phyloP scores from a whole-genome alignment of 1,140 invertebrate genomes.

The Scaptomyza graminum region DNA sequence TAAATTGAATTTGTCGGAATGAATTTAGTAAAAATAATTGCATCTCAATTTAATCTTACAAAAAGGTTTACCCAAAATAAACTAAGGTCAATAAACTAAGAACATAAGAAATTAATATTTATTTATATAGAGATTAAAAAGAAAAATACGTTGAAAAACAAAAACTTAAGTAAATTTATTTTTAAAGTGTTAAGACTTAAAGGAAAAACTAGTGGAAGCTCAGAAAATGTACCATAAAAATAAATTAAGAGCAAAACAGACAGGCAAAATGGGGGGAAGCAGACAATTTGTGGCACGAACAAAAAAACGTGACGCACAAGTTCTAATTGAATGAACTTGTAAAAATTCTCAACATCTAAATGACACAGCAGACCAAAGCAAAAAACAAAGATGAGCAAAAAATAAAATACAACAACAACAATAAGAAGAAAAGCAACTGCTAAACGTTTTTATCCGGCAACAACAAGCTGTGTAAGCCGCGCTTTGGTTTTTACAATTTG shows the following conservation, averaged over 20 bases:
- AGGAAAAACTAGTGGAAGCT: neutral
- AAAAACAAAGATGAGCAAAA: conserved; percentile 6
- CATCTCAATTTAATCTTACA: too few species aligned
- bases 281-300: conserved; percentile 30
- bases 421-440: conserved; percentile 17
- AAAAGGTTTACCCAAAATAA: too few species aligned
- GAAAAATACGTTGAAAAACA: too few species aligned
- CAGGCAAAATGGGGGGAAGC: conserved; percentile 6
- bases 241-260: conserved; percentile 23
- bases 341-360: conserved; percentile 69
- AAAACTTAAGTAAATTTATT: conserved; percentile 4
- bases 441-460: conserved; percentile 34
- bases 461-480: conserved; percentile 33
- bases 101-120: too few species aligned
- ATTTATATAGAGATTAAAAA: too few species aligned
- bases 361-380: conserved; percentile 40
- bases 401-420: conserved; percentile 21
- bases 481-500: conserved; percentile 70
- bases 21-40: too few species aligned
- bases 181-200: conserved; percentile 12
- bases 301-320: conserved; percentile 51
- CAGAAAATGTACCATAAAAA: conserved; percentile 36
- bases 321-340: conserved; percentile 78
- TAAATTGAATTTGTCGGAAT: too few species aligned
- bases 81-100: too few species aligned